Evolutionary conservation across 92 coral and sea anemone species (phyloP), one percentile per base, ranked within the genome.

Genomic region (Zoanthus gigantus): DNA sequence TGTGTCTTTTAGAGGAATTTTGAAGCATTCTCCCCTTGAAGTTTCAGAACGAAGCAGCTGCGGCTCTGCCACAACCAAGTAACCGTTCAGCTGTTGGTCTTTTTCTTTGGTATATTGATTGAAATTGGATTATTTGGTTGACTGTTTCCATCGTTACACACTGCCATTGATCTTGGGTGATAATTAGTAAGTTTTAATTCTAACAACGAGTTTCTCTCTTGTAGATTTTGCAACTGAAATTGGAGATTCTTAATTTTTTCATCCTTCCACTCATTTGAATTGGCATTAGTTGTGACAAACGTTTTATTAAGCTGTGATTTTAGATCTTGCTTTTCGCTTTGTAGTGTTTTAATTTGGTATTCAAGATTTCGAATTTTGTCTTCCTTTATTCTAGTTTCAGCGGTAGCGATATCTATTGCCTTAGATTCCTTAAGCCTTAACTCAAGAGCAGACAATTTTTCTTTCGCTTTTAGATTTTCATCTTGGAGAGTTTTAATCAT

Each of bases 351-450:
- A 13, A 81, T 45, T 63, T 81, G 57, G 44, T 46, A 67, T 37
- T 81, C 85, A 30, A 66, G 85, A 81, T 46, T 81, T 12, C 58
- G 74, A 42, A 81, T 45, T 66, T 81, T 67, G 23, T 67, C 85
- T 66, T 81, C 85, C 14, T 28, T 81, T 52, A 42, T 63, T 81
- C 46, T 81, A 66, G 4, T 30, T 52, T 81, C 75, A 5, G 29
- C 45, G 52, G 3, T 11, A 11, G 23, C 45, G 5, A 67, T 1
- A 47, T 28, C 29, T 47, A 34, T 13, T 16, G 23, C 60, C 31
- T 30, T 44, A 9, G 75, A 46, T 81, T 81, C 60, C 75, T 45
- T 81, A 18, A 81, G 76, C 34, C 46, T 29, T 81, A 81, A 23
- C 47, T 81, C 63, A 81, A 66, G 76, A 14, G 37, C 66, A n/a